Evolutionary conservation across 2,888 invertebrate species (phyloP).

Genomic region (Drosophila incognita): DNA sequence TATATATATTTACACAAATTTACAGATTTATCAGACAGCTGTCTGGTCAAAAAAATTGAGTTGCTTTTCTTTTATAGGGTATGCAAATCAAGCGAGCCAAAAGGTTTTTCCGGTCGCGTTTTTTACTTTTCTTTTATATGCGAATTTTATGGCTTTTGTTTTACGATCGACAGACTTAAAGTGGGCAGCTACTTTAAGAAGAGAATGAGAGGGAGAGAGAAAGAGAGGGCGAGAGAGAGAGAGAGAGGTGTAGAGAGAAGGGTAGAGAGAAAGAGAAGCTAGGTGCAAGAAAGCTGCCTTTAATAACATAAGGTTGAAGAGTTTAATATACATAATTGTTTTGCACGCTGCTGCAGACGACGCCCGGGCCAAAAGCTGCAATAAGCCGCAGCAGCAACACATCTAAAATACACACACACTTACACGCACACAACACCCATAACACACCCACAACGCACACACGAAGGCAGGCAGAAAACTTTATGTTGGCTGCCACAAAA

Average conservation of each 20-base stretch:
- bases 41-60: background rate
- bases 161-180: constrained; percentile 51
- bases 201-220: background rate
- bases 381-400: constrained; percentile 49
- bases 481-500: constrained; percentile 60
- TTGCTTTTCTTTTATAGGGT: constrained; percentile 12
- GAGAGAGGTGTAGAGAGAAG: too few relatives aligned
- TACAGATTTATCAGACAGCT: background rate
- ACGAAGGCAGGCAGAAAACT: constrained; percentile 53
- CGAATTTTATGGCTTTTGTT: constrained; percentile 54
- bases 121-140: constrained; percentile 46
- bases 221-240: background rate
- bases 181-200: constrained; percentile 40
- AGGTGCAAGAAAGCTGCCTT: constrained; percentile 2
- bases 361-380: constrained; percentile 46
- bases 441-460: background rate
- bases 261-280: background rate
- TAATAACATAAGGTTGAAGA: constrained; percentile 33
- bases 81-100: constrained; percentile 35
- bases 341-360: constrained; percentile 35
- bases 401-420: constrained; percentile 8
- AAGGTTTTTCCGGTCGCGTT: constrained; percentile 34
- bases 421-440: background rate
- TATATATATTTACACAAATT: background rate
- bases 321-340: constrained; percentile 74